Conservation (phyloP, 2,797 vertebrate genomes). For the Cuniculus paca region DNA sequence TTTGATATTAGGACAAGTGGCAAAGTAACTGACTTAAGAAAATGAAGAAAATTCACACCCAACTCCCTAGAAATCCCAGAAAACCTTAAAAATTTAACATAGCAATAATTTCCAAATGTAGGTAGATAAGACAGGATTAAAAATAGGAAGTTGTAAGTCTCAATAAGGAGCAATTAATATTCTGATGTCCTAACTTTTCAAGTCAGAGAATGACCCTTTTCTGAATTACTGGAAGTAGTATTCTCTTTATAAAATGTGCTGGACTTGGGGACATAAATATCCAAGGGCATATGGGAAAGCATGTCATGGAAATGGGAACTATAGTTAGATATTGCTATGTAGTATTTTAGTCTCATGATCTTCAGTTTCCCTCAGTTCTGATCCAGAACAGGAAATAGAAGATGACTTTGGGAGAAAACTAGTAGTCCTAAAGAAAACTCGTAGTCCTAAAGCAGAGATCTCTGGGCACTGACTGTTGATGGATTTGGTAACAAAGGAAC, state of each 20-base stretch:
- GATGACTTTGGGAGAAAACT: not conserved
- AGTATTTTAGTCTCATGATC: not conserved
- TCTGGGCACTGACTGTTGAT: not conserved
- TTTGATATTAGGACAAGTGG: not conserved
- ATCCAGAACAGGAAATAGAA: not conserved
- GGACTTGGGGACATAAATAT: not conserved
- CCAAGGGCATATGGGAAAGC: not conserved
- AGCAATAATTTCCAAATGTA: not conserved
- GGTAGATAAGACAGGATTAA: not conserved
- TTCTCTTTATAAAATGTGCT: not conserved
- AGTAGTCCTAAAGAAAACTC: not conserved
- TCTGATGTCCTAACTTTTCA: not conserved
- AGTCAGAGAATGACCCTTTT: not conserved
- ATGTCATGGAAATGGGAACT: not conserved
- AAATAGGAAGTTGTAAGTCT: not conserved
- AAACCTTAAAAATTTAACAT: not conserved
- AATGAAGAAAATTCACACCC: not conserved
- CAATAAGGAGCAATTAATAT: not conserved
- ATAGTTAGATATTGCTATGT: not conserved
- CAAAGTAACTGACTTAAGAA: not conserved
- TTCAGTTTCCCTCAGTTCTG: not conserved
- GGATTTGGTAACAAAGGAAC: not conserved
- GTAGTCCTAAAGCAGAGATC: not conserved
- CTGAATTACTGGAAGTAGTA: not conserved
- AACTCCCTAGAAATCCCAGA: not conserved